Conservation (phyloP, 2,113 vertebrate genomes). For the Aspidoscelis tigris region DNA sequence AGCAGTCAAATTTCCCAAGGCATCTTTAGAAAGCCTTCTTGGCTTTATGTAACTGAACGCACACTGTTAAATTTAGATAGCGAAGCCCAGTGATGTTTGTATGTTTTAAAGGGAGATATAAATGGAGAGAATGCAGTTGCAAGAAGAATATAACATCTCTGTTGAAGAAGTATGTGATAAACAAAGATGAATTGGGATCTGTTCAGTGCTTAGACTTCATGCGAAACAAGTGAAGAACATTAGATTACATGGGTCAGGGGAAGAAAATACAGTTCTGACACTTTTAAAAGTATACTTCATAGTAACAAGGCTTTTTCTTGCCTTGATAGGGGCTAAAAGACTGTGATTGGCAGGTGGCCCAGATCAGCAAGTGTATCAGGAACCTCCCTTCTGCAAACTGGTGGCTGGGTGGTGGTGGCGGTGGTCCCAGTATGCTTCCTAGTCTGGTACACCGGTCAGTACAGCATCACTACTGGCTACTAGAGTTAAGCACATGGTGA, state of each 20-base stretch:
- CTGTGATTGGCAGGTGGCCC: neutral
- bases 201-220: constrained; percentile 66
- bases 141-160: constrained; percentile 73
- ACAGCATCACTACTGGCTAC: neutral
- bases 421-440: too few relatives aligned
- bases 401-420: too few relatives aligned
- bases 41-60: constrained; percentile 68
- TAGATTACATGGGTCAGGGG: constrained; percentile 14
- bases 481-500: neutral
- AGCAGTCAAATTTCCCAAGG: constrained; percentile 65
- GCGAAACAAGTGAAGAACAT: constrained; percentile 66
- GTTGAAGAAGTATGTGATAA: constrained; percentile 72
- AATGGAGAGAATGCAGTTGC: constrained; percentile 65
- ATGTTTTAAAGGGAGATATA: constrained; percentile 71
- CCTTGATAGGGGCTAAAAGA: neutral
- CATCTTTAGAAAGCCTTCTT: constrained; percentile 68
- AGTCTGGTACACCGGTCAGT: neutral
- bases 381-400: neutral
- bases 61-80: constrained; percentile 67
- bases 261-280: neutral
- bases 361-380: too few relatives aligned
- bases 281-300: neutral
- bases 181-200: constrained; percentile 68
- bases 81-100: constrained; percentile 62
- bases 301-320: neutral